phyloP scores from a whole-genome alignment of 1,140 invertebrate species.

The Aphelinus certus region DNA sequence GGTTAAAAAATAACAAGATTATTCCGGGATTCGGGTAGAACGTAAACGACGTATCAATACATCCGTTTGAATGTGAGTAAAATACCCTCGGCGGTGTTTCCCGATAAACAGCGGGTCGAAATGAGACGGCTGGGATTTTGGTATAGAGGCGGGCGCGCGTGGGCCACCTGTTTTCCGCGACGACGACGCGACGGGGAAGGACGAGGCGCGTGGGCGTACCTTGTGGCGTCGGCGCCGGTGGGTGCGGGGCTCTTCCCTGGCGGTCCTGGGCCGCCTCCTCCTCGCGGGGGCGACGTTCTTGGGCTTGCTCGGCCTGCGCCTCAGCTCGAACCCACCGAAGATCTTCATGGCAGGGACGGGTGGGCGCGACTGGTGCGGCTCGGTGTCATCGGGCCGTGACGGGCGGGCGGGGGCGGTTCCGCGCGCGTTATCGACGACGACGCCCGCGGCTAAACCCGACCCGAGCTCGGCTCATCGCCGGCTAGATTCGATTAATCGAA shows the following conservation, averaged over 20 bases:
- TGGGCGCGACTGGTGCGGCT: background rate
- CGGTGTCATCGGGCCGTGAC: background rate
- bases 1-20: no score
- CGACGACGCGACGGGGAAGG: no score
- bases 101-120: no score
- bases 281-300: background rate
- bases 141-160: no score
- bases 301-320: conserved; percentile 1
- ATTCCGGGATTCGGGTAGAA: no score
- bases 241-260: no score
- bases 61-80: no score
- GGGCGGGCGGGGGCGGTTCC: conserved; percentile 6
- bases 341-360: conserved; percentile 17
- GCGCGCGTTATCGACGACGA: conserved; percentile 7
- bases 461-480: background rate
- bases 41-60: no score
- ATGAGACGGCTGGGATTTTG: no score
- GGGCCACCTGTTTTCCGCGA: no score
- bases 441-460: background rate
- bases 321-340: conserved; percentile 29
- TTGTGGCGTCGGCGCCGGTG: conserved; percentile 24
- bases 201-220: background rate
- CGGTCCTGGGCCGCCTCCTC: background rate
- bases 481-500: conserved; percentile 25
- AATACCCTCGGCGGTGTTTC: no score